Percentiles rank a stretch among this genome's conserved stretches.
Evolutionary conservation across 1,140 invertebrate species (phyloP).

Genomic region (Eupristina koningsbergeri): DNA sequence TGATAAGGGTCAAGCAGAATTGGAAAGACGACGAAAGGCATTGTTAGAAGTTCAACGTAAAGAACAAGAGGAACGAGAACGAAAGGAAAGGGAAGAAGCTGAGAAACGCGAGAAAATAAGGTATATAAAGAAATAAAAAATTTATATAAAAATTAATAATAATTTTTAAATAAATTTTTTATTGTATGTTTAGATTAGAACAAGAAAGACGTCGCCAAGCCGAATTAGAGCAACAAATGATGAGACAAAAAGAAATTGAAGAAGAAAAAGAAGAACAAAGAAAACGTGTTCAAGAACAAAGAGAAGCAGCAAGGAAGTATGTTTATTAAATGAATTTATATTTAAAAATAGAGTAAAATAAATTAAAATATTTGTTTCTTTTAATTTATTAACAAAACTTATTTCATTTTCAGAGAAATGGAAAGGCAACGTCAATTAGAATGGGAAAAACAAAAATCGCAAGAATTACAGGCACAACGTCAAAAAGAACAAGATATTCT

Average conservation of each 20-base stretch:
- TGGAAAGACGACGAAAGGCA: conserved; percentile 91
- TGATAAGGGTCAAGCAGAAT: conserved; percentile 97
- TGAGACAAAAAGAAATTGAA: conserved; percentile 88
- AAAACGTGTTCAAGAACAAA: conserved; percentile 82
- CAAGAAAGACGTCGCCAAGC: conserved; percentile 80
- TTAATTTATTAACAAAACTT: no score
- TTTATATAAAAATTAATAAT: neutral
- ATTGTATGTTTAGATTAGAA: conserved; percentile 70
- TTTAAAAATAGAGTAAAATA: conserved; percentile 46
- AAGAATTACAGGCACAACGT: conserved; percentile 87
- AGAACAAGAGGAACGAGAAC: conserved; percentile 91
- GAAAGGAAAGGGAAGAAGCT: conserved; percentile 91
- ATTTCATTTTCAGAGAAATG: conserved; percentile 80
- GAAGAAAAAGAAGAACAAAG: conserved; percentile 81
- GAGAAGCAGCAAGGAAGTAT: conserved; percentile 83
- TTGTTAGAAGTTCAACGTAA: conserved; percentile 89
- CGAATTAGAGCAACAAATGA: conserved; percentile 84
- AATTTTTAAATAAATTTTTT: neutral
- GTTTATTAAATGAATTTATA: conserved; percentile 46
- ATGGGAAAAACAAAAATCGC: conserved; percentile 94
- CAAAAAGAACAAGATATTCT: conserved; percentile 92
- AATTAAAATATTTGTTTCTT: no score
- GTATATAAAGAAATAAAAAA: conserved; percentile 57
- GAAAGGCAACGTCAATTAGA: conserved; percentile 95
- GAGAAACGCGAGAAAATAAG: conserved; percentile 88